Evolutionary conservation across 2,113 vertebrate genomes (phyloP), one percentile per base, ranked within the genome.

Genomic region (Gulo gulo): DNA sequence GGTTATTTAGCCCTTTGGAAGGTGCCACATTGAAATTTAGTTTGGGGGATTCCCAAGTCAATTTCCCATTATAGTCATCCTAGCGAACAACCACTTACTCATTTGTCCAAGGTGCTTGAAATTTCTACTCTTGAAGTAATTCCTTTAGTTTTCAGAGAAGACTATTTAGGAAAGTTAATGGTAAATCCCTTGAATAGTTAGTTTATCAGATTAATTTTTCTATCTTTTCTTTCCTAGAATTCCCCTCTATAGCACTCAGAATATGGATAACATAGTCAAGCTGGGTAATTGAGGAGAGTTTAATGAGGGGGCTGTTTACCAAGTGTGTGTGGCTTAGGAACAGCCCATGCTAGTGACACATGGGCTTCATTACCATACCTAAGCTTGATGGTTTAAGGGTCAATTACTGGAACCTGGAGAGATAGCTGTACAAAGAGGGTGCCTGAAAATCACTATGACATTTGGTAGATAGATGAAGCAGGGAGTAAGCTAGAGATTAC

Each of bases 141-240:
- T 92, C 42, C 31, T 91, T 88, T 83, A 52, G n/a, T 78, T 82
- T 67, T 91, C 61, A 57, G 36, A 84, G 34, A 91, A 95, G n/a
- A 82, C 42, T 71, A 4, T 59, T 87, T 93, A 39, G 52, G 45
- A 88, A 94, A 87, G 42, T 6, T 73, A 50, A 50, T 71, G 36
- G 36, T 89, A 55, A 97, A 31, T n/a, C 47, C 78, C 5, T 61
- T 55, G 20, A 52, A 26, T 55, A 78, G 36, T 61, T 95, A 36
- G 45, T 81, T 67, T 67, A 76, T 85, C 39, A 80, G n/a, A 78
- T 87, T 36, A 55, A 18, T 95, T 93, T 47, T 2, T 20, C 42
- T 78, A 15, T 18, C 50, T 78, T 59, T 50, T 47, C 52, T 80
- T 88, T 74, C 21, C 61, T 59, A n/a, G 12, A 21, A 80, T 59